Percentiles rank a stretch among this genome's conserved stretches.
Evolutionary conservation across 2,113 vertebrate genomes (phyloP).

Genomic region (Alligator sinensis): DNA sequence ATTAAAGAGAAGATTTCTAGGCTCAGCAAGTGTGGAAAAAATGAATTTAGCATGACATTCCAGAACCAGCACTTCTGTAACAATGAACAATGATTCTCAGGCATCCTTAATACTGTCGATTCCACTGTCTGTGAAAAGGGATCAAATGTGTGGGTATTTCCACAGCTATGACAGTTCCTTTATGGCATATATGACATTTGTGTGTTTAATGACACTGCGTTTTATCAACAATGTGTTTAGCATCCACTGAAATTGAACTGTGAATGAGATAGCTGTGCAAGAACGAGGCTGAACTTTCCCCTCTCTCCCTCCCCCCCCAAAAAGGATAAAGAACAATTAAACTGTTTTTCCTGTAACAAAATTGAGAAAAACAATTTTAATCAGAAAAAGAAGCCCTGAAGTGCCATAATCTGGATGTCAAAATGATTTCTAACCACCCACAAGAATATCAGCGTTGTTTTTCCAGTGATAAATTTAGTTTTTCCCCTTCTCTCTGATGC

Average conservation of each 20-base stretch:
- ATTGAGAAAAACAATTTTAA: constrained; percentile 67
- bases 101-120: constrained; percentile 56
- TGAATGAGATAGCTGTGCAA: constrained; percentile 49
- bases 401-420: constrained; percentile 26
- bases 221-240: constrained; percentile 65
- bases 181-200: constrained; percentile 42
- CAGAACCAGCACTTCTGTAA: constrained; percentile 52
- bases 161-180: constrained; percentile 54
- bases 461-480: constrained; percentile 27
- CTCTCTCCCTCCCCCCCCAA: neutral
- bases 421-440: constrained; percentile 46
- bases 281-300: neutral
- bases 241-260: constrained; percentile 53
- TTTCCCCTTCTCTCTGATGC: neutral
- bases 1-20: constrained; percentile 56
- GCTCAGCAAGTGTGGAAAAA: constrained; percentile 70
- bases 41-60: constrained; percentile 65
- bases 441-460: constrained; percentile 32
- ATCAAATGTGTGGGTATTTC: constrained; percentile 50
- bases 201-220: constrained; percentile 56
- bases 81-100: constrained; percentile 47
- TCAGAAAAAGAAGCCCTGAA: constrained; percentile 20
- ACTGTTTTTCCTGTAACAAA: constrained; percentile 54
- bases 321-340: constrained; percentile 44
- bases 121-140: constrained; percentile 72